Base-by-base conservation (phyloP, 2,113 vertebrate genomes). In the Ahaetulla prasina region DNA sequence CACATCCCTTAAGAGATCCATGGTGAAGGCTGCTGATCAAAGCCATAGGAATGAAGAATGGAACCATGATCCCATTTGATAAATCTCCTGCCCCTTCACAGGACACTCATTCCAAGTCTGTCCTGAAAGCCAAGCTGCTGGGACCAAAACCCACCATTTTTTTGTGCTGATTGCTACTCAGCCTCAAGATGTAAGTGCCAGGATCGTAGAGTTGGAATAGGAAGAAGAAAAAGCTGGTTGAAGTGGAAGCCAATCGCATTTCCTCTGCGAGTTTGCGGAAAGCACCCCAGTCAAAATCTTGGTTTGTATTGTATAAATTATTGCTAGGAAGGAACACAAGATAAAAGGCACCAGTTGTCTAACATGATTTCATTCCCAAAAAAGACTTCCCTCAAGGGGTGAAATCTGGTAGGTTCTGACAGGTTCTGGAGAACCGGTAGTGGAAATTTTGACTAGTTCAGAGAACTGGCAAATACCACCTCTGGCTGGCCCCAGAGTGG, bases 261-360 rank as follows among this genome's bases (percentile, higher is more conserved):
- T 98, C 97, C 84, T 98, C 98, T 53, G 95, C 85, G 14, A 99
- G 97, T 39, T 85, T 94, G 86, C 98, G 97, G 95, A 99, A 98
- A 7, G 94, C 89, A 4, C 98, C 99, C 99, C 98, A 99, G 97
- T 99, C 99, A 90, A 98, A 99, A 0, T 96, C 96, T 1, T 88
- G 80, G 10, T 98, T 97, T 0, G 98, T 99, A 94, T 99, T 99
- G 96, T 98, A 99, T 90, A 99, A 96, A 95, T 98, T 99, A 92
- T 98, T 95, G 12, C 99, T 99, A 95, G 52, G 84, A 39, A 54
- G 2, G 86, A 89, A 95, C 91, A 85, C 0, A 91, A 57, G 80
- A 92, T 0, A 88, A 8, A 53, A 4, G 47, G 8, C 23, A 80
- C 1, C 39, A 25, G 47, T 27, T 22, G 55, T 14, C 12, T 2